A percentile compares a stretch with the other conserved stretches of the same genome.
Evolutionary conservation across 2,888 invertebrate genomes (phyloP).

Genomic region (Atethmia centrago): DNA sequence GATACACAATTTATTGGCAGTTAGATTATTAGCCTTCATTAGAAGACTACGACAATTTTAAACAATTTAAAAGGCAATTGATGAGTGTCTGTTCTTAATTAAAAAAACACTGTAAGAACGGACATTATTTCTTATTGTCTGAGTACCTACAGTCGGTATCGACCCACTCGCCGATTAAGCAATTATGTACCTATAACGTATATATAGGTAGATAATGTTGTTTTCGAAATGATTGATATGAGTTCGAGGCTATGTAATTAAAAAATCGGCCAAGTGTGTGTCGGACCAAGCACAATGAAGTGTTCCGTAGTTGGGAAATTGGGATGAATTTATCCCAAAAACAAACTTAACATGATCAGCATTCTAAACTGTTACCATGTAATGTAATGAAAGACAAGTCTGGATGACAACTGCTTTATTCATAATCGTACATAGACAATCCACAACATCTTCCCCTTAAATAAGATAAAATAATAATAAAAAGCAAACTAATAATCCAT

Average conservation of each 20-base stretch:
- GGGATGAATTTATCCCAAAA: too few species aligned
- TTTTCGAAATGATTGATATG: constrained; percentile 55
- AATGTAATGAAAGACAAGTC: too few species aligned
- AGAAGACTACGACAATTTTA: constrained; percentile 61
- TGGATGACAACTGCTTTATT: too few species aligned
- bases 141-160: constrained; percentile 45
- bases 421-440: too few species aligned
- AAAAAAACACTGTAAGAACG: constrained; percentile 71
- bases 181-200: constrained; percentile 55
- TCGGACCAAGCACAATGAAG: too few species aligned
- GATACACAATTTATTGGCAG: constrained; percentile 46
- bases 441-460: too few species aligned
- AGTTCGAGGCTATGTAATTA: constrained; percentile 52
- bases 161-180: constrained; percentile 71
- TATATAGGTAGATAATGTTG: constrained; percentile 15
- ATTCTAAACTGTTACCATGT: too few species aligned
- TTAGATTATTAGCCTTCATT: constrained; percentile 55
- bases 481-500: too few species aligned
- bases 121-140: constrained; percentile 69
- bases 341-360: too few species aligned
- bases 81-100: constrained; percentile 73
- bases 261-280: too few species aligned
- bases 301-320: too few species aligned
- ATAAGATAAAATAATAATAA: too few species aligned
- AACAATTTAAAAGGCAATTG: constrained; percentile 74